These are phyloP conservation scores for Pangasius djambal DNA, from an alignment of 2,797 vertebrate genomes.

Conservation along the genomic window DNA sequence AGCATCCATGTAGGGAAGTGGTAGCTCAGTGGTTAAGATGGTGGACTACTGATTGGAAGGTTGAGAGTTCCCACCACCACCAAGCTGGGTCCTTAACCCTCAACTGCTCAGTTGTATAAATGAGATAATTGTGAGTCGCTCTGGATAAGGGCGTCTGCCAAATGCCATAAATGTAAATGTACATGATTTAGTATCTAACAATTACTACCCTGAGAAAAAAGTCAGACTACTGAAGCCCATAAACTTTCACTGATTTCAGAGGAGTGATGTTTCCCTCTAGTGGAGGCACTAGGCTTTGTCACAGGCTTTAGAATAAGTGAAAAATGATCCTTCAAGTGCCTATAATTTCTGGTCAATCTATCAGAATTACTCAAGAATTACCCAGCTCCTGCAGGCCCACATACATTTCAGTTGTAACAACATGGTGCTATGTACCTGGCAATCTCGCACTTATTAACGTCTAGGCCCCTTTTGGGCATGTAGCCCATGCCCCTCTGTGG, in stretches of 20 bases:
- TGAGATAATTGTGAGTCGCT: too few relatives aligned
- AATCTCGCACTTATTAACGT: conserved; percentile 99
- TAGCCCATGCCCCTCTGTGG: conserved; percentile 99
- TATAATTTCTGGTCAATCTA: background rate
- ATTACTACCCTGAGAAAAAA: background rate
- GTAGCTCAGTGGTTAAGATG: too few relatives aligned
- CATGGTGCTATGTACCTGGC: conserved; percentile 81
- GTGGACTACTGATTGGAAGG: too few relatives aligned
- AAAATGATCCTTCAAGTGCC: background rate
- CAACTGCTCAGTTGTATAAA: too few relatives aligned
- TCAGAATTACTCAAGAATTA: background rate
- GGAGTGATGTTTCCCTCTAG: conserved; percentile 34
- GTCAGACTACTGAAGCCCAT: background rate
- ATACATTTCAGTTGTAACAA: background rate
- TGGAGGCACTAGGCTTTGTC: conserved; percentile 24
- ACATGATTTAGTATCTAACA: background rate
- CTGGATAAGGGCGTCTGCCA: too few relatives aligned
- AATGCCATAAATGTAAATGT: too few relatives aligned
- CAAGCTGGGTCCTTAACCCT: too few relatives aligned
- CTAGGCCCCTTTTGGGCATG: conserved; percentile 96
- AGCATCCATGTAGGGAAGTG: too few relatives aligned
- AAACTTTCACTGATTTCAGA: background rate
- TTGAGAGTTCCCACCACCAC: too few relatives aligned
- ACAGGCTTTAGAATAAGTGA: background rate
- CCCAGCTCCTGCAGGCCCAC: background rate